These are phyloP conservation scores for Lysandra bellargus DNA, from an alignment of 2,888 invertebrate species.

Conservation along the genomic window DNA sequence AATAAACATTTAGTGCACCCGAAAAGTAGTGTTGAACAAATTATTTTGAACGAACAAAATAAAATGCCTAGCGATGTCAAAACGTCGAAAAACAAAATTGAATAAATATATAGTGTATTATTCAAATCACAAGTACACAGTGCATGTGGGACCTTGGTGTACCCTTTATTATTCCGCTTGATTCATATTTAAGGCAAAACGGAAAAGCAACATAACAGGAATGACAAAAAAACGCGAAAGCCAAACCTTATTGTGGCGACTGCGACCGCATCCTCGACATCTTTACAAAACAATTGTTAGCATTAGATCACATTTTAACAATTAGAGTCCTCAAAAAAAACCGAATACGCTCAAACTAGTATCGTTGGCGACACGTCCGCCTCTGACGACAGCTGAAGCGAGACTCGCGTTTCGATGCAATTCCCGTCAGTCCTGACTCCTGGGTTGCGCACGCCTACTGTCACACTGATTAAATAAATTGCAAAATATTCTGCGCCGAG, in stretches of 20 bases:
- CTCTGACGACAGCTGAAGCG: not conserved
- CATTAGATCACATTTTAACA: conserved; percentile 25
- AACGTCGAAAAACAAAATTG: not conserved
- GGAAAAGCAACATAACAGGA: conserved; percentile 23
- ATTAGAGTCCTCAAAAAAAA: not conserved
- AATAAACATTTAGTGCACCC: not conserved
- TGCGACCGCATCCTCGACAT: conserved; percentile 25
- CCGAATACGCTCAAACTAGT: not conserved
- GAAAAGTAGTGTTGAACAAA: not conserved
- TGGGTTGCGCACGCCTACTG: conserved; percentile 9
- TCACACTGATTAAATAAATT: conserved; percentile 2
- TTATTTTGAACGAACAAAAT: not conserved
- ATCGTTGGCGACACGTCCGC: not conserved
- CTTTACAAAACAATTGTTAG: conserved; percentile 26
- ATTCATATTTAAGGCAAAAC: not conserved
- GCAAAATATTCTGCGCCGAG: conserved; percentile 11
- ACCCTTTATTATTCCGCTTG: conserved; percentile 10
- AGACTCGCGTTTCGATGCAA: not conserved
- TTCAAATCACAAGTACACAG: conserved; percentile 1
- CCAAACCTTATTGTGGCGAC: conserved; percentile 28
- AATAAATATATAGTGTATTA: not conserved
- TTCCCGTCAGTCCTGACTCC: not conserved
- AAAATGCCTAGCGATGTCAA: not conserved
- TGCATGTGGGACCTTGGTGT: conserved; percentile 1
- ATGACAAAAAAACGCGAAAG: conserved; percentile 13